Evolutionary conservation across 1,140 invertebrate species (phyloP).

Genomic region (Sweltsa coloradensis): DNA sequence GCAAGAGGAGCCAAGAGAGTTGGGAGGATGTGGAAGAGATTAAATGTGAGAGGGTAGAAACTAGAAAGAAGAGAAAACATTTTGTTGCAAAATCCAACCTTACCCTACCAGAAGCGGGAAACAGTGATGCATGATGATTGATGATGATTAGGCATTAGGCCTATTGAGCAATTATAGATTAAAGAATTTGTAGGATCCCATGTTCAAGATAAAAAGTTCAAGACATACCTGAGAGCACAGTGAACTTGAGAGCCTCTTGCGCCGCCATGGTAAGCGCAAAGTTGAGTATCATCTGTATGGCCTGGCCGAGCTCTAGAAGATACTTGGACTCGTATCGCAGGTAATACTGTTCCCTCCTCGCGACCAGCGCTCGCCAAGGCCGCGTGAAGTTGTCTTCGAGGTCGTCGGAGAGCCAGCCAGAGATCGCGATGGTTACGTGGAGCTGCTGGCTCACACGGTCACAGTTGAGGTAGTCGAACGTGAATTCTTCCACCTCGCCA

Average conservation of each 20-base stretch:
- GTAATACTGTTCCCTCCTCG: slow-evolving; percentile 55
- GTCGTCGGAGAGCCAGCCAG: slow-evolving; percentile 46
- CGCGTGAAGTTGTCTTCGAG: slow-evolving; percentile 33
- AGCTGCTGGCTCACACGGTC: slow-evolving; percentile 30
- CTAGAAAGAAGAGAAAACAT: no score
- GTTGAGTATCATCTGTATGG: slow-evolving; percentile 48
- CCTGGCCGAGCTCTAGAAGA: slow-evolving; percentile 48
- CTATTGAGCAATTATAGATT: neutral
- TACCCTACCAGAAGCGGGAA: no score
- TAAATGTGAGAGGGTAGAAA: no score
- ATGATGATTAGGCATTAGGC: neutral
- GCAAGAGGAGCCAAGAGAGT: no score
- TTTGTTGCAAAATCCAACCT: no score
- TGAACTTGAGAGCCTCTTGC: slow-evolving; percentile 62
- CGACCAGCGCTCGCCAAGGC: slow-evolving; percentile 45
- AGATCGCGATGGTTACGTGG: slow-evolving; percentile 52
- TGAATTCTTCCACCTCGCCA: slow-evolving; percentile 58
- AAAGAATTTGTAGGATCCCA: neutral
- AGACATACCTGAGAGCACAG: slow-evolving; percentile 45
- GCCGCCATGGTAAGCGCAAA: slow-evolving; percentile 53
- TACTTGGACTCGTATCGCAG: slow-evolving; percentile 56
- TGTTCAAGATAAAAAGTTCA: no score
- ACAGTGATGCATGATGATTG: no score
- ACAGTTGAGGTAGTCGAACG: slow-evolving; percentile 38
- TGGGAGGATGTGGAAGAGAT: no score